A percentile compares a stretch with the other conserved stretches of the same genome.
Evolutionary conservation across 1,140 invertebrate genomes (phyloP).

Genomic region (Nilaparvata lugens): DNA sequence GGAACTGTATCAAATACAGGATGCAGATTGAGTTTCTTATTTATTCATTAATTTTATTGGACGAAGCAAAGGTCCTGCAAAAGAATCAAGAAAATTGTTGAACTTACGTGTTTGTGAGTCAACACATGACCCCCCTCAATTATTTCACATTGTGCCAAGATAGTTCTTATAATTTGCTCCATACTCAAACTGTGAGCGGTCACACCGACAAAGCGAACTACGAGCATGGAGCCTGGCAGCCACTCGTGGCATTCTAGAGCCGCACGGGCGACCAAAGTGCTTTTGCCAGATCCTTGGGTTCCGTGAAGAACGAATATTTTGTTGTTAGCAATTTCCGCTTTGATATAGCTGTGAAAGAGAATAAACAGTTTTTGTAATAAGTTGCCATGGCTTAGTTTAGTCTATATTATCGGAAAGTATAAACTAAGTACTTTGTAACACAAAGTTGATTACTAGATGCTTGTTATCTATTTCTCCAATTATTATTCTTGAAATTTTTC

Average conservation of each 20-base stretch:
- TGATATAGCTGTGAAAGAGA: slow-evolving; percentile 48
- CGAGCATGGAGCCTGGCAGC: slow-evolving; percentile 44
- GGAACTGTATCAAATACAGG: too few species aligned
- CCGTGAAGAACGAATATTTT: slow-evolving; percentile 64
- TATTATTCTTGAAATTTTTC: too few species aligned
- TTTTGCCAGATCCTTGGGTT: slow-evolving; percentile 69
- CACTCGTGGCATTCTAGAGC: slow-evolving; percentile 54
- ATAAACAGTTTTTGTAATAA: not conserved
- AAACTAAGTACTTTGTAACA: too few species aligned
- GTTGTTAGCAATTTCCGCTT: slow-evolving; percentile 35
- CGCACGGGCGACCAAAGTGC: slow-evolving; percentile 60
- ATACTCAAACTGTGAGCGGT: slow-evolving; percentile 56
- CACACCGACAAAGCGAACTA: slow-evolving; percentile 53
- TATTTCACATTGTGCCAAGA: slow-evolving; percentile 56
- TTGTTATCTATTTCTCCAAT: too few species aligned
- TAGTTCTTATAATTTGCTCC: slow-evolving; percentile 51
- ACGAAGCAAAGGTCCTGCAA: too few species aligned
- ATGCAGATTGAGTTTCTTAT: too few species aligned
- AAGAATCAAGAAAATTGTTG: not conserved
- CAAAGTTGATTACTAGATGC: too few species aligned
- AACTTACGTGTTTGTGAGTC: slow-evolving; percentile 25
- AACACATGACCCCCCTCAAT: slow-evolving; percentile 42
- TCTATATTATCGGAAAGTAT: too few species aligned
- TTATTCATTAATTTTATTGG: too few species aligned
- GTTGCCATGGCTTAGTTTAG: too few species aligned